Evolutionary conservation across 2,888 invertebrate genomes (phyloP), one percentile per base, ranked within the genome.

Genomic region (Tanytarsus gracilentus): DNA sequence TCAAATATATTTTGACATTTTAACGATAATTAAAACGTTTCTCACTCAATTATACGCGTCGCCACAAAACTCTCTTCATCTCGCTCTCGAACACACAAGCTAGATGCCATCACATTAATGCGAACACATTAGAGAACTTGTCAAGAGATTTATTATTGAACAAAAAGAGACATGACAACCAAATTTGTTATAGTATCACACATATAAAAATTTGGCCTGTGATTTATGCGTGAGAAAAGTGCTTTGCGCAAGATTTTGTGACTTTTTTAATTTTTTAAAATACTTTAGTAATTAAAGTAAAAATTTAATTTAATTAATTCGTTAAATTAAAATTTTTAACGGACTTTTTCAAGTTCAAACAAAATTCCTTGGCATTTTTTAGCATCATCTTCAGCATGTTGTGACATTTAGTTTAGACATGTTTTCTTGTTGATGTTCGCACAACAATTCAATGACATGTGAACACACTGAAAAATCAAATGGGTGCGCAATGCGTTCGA

Each of bases 21-120:
- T 48, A 58, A 58, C 26, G 58, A 58, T 58, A 58, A 58, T 58
- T 58, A 58, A 58, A 58, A 58, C 58, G 58, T 58, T 58, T 58
- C 56, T 58, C 58, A 58, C 58, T 58, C 48, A 58, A 58, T 58
- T 58, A 58, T 58, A 40, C 48, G 44, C 44, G 48, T 58, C 58
- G 58, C 44, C 44, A n/a, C n/a, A n/a, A n/a, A n/a, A n/a, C n/a
- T n/a, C n/a, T n/a, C n/a, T n/a, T n/a, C n/a, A n/a, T n/a, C n/a
- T n/a, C n/a, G n/a, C n/a, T 48, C 50, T 50, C 48, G 50, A 50
- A 30, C 30, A 30, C 11, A n/a, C n/a, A n/a, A n/a, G n/a, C n/a
- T 30, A 8, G 6, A 30, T 25, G 6, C 16, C 26, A 6, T 9
- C 16, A 29, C 30, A 25, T 30, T 9, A 39, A 8, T 39, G 9